Evolutionary conservation across 2,113 vertebrate species (phyloP).

Genomic region (Gymnorhina tibicen): DNA sequence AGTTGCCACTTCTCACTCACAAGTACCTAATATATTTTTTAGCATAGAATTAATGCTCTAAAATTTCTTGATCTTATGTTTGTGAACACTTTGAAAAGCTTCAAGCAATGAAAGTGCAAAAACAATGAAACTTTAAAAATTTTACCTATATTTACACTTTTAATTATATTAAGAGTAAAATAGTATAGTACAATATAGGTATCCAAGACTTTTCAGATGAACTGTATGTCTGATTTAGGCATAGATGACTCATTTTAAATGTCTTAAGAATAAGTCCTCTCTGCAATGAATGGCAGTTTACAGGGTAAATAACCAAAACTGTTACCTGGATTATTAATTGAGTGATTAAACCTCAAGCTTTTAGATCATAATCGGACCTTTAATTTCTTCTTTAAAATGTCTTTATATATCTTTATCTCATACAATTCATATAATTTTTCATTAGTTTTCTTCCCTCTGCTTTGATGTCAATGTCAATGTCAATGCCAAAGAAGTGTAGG

Average conservation of each 20-base stretch:
- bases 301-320: neutral
- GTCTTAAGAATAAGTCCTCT: neutral
- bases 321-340: neutral
- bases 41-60: neutral
- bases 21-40: neutral
- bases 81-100: neutral
- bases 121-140: neutral
- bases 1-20: neutral
- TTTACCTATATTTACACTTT: neutral
- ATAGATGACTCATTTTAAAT: neutral
- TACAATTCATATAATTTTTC: neutral
- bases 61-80: neutral
- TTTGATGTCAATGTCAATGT: neutral
- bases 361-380: neutral
- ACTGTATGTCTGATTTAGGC: neutral
- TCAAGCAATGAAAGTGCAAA: neutral
- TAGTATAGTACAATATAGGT: neutral
- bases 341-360: neutral
- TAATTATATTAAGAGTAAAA: neutral
- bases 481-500: neutral
- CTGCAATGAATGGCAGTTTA: neutral
- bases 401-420: neutral
- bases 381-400: neutral
- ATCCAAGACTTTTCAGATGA: neutral
- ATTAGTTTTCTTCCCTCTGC: neutral